Percentiles rank a stretch among this genome's conserved stretches.
phyloP scores from a whole-genome alignment of 2,888 invertebrate genomes.

The Balanococcus diminutus region DNA sequence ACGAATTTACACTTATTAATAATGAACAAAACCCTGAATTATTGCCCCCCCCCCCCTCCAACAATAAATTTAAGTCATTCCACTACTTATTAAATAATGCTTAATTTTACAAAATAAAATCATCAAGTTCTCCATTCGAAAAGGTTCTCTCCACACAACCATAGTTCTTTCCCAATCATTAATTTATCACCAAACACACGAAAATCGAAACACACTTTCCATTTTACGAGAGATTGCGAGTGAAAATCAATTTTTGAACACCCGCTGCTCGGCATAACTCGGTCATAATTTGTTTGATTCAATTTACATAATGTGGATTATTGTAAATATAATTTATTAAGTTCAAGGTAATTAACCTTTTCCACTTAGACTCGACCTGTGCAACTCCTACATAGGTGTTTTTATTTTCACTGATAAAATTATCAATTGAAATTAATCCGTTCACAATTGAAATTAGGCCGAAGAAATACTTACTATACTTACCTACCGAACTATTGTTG shows the following conservation, averaged over 20 bases:
- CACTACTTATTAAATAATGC: too few species aligned
- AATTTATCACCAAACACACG: too few species aligned
- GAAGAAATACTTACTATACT: background rate
- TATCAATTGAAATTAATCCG: conserved; percentile 27
- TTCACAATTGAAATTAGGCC: conserved; percentile 9
- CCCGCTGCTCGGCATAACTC: background rate
- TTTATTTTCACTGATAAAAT: background rate
- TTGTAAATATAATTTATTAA: conserved; percentile 19
- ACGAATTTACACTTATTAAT: too few species aligned
- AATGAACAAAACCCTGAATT: too few species aligned
- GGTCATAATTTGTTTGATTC: background rate
- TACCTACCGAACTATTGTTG: background rate
- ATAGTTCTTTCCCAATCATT: background rate
- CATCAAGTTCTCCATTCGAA: too few species aligned
- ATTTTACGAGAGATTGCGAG: background rate
- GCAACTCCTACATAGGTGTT: background rate
- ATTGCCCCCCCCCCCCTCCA: too few species aligned
- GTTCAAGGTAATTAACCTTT: conserved; percentile 36
- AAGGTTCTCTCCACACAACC: too few species aligned
- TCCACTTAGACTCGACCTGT: background rate
- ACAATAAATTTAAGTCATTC: too few species aligned
- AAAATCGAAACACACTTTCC: background rate
- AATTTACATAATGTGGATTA: conserved; percentile 15
- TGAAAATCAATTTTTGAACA: background rate
- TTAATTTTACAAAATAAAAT: too few species aligned